Conservation (phyloP, 1,140 invertebrate genomes). For the Ips typographus region DNA sequence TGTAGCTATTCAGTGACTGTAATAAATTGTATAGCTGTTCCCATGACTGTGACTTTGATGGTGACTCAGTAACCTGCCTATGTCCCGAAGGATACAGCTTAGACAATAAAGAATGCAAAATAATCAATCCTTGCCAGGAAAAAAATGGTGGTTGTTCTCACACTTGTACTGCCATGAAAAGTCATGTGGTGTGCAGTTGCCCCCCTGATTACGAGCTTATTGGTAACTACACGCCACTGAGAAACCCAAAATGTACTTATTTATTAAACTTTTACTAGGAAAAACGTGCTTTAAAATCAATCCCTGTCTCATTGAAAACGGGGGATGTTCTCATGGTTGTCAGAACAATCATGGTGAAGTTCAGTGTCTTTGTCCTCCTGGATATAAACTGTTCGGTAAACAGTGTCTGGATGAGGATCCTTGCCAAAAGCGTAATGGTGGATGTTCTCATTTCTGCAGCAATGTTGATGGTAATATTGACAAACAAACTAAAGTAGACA, state of each 20-base stretch:
- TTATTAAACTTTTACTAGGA: conserved; percentile 38
- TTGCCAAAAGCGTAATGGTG: conserved; percentile 58
- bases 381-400: conserved; percentile 39
- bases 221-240: conserved; percentile 39
- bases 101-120: conserved; percentile 53
- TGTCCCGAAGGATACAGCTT: conserved; percentile 62
- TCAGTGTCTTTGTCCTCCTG: conserved; percentile 54
- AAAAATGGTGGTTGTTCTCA: conserved; percentile 63
- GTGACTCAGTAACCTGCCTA: conserved; percentile 59
- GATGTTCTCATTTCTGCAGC: conserved; percentile 64
- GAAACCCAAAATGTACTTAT: conserved; percentile 40
- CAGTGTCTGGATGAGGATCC: conserved; percentile 43
- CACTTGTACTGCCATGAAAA: conserved; percentile 41
- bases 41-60: conserved; percentile 55
- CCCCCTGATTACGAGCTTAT: conserved; percentile 39
- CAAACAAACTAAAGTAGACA: neutral
- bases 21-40: conserved; percentile 54
- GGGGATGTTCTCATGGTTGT: conserved; percentile 54
- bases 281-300: conserved; percentile 53
- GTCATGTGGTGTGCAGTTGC: conserved; percentile 39
- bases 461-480: conserved; percentile 38
- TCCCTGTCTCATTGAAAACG: conserved; percentile 54
- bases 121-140: conserved; percentile 55
- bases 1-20: neutral
- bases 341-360: conserved; percentile 36